phyloP scores from a whole-genome alignment of 2,888 invertebrate genomes.

The Dusona sp. region DNA sequence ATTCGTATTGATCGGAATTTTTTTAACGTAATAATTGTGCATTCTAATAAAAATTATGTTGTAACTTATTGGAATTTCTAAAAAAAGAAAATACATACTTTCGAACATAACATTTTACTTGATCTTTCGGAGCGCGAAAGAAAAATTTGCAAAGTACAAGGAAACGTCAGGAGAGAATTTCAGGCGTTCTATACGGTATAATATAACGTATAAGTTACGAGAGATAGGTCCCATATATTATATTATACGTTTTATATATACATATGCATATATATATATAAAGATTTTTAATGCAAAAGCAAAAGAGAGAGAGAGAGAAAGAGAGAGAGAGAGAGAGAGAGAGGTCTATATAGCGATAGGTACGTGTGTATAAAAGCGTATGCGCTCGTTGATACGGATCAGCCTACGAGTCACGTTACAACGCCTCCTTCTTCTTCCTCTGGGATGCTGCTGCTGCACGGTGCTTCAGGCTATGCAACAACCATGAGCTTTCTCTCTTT shows the following conservation, averaged over 20 bases:
- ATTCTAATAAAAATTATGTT: neutral
- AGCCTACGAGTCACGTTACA: slow-evolving; percentile 69
- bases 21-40: neutral
- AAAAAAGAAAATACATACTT: neutral
- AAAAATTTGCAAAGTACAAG: slow-evolving; percentile 20
- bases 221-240: slow-evolving; percentile 45
- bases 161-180: slow-evolving; percentile 18
- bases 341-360: slow-evolving; percentile 2
- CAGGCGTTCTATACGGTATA: slow-evolving; percentile 43
- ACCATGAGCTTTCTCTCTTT: slow-evolving; percentile 35
- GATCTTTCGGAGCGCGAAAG: neutral
- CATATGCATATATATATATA: neutral
- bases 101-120: neutral
- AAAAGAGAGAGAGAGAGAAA: neutral
- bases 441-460: slow-evolving; percentile 33
- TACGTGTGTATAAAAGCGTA: slow-evolving; percentile 21
- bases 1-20: neutral
- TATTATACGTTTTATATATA: slow-evolving; percentile 6
- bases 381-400: slow-evolving; percentile 69
- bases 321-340: neutral
- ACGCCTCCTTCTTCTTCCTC: slow-evolving; percentile 49
- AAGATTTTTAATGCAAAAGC: slow-evolving; percentile 16
- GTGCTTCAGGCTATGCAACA: slow-evolving; percentile 56
- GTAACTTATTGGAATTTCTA: neutral
- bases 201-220: slow-evolving; percentile 61